Evolutionary conservation across 53 echinoderm and acorn worm genomes (phyloP).

Genomic region (Holothuria leucospilota): DNA sequence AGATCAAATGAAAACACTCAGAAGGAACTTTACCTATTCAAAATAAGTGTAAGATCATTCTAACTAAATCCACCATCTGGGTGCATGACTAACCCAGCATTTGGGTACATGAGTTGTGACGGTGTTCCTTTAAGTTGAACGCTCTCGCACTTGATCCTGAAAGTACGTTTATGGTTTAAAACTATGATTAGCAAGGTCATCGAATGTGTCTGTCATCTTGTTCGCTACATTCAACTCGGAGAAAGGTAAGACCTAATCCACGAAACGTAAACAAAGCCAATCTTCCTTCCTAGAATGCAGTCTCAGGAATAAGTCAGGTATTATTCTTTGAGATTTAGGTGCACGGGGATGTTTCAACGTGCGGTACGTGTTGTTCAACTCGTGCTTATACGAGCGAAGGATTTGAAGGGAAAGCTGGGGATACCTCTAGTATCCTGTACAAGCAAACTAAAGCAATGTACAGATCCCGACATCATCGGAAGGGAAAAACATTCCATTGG

Average conservation of each 20-base stretch:
- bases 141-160: background rate
- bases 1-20: no score
- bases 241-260: constrained; percentile 25
- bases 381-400: no score
- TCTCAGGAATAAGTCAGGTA: background rate
- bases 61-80: no score
- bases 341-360: background rate
- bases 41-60: no score
- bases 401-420: no score
- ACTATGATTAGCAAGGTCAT: constrained; percentile 35
- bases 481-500: background rate
- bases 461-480: background rate
- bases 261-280: constrained; percentile 28
- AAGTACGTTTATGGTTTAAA: no score
- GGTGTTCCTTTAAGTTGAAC: no score
- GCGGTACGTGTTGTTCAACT: no score
- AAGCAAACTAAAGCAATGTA: constrained; percentile 15
- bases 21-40: no score
- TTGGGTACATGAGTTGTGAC: no score
- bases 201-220: constrained; percentile 22
- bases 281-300: background rate
- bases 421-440: background rate
- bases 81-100: no score
- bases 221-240: constrained; percentile 23
- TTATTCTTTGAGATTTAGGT: constrained; percentile 29